phyloP scores from a whole-genome alignment of 1,140 invertebrate species.

The Aradophagus sp. region DNA sequence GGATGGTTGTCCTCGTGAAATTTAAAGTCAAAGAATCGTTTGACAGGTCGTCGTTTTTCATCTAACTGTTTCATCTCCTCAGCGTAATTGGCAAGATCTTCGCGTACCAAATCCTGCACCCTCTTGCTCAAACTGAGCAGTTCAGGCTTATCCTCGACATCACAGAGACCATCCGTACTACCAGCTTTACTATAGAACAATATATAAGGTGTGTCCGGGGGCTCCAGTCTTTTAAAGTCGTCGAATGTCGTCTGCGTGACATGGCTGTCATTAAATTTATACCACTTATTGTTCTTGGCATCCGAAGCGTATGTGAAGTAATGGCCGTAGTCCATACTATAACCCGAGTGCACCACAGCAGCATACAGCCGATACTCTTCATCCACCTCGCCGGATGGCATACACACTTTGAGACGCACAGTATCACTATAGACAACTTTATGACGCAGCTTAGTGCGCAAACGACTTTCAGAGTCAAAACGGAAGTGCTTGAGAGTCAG shows the following conservation, averaged over 20 bases:
- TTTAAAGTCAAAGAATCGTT: background rate
- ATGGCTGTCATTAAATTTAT: conserved; percentile 85
- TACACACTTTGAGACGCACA: conserved; percentile 75
- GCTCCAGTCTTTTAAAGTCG: conserved; percentile 79
- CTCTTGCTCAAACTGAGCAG: conserved; percentile 68
- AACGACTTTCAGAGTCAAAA: conserved; percentile 82
- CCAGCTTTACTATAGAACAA: conserved; percentile 80
- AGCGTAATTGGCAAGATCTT: conserved; percentile 65
- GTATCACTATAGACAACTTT: conserved; percentile 79
- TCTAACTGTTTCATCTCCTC: conserved; percentile 61
- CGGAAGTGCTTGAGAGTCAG: conserved; percentile 88
- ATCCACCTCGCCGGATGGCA: conserved; percentile 62
- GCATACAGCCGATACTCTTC: conserved; percentile 83
- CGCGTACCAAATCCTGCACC: conserved; percentile 72
- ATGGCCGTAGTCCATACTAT: conserved; percentile 88
- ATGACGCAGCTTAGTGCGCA: conserved; percentile 83
- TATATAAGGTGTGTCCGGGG: conserved; percentile 87
- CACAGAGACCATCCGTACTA: conserved; percentile 44
- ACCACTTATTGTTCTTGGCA: conserved; percentile 81
- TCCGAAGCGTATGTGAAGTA: conserved; percentile 85
- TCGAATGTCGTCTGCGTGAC: conserved; percentile 79
- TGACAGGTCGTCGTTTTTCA: conserved; percentile 5
- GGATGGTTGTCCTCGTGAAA: conserved; percentile 40
- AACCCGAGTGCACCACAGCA: conserved; percentile 88
- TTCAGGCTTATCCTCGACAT: conserved; percentile 66